Base-by-base conservation (phyloP, 2,888 invertebrate species). In the Pandemis heparana region DNA sequence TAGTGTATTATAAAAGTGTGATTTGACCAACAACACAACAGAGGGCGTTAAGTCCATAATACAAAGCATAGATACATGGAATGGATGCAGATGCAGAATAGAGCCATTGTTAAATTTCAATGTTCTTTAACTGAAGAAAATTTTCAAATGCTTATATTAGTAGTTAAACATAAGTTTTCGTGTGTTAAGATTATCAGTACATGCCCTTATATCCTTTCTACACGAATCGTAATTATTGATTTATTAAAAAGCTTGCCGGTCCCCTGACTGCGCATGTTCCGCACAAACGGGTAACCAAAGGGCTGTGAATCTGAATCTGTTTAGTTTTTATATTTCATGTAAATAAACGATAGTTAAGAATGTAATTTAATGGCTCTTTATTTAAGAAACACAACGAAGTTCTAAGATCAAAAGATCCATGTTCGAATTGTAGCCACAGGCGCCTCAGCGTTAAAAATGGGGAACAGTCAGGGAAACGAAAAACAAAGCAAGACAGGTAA, bases 401-500 rank as follows among this genome's bases (percentile, higher is more conserved):
- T 23, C 18, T 65, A 10, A 0, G n/a, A 65, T 16, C 14, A 10
- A 10, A 46, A 51, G 38, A 12, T 39, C 65, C 1, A 10, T 53
- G 56, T 43, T 53, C 7, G n/a, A 23, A 38, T 16, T 65, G 5
- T 14, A 41, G n/a, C 14, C 10, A 51, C 51, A n/a, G n/a, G n/a
- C n/a, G n/a, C n/a, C n/a, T n/a, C n/a, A 46, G 38, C 18, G 14
- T 18, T 18, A 61, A 83, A 79, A 78, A 95, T 95, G 95, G 95
- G 95, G 18, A 95, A 95, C 79, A 91, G 85, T 77, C 95, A 95
- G 86, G 83, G 93, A 41, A 92, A 94, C 75, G 92, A 93, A 76
- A 95, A 95, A 84, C 92, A 92, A 77, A 77, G 86, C 59, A 95
- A 95, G 84, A 85, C 91, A 46, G 94, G 95, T 72, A 95, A 95